Evolutionary conservation across 2,797 vertebrate genomes (phyloP).

Genomic region (Vespertilio murinus): DNA sequence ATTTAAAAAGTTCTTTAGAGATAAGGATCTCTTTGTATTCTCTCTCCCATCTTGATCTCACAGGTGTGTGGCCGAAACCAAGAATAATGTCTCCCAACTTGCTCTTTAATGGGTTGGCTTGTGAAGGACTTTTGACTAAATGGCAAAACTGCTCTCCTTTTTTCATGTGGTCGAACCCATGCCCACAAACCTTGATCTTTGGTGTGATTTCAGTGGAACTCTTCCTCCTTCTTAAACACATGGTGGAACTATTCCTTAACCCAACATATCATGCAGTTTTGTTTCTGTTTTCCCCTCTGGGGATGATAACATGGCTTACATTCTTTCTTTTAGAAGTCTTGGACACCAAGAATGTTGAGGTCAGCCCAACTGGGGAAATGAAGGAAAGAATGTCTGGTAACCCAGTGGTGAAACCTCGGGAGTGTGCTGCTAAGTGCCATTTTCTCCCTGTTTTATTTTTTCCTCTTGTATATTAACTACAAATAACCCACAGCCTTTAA

Average conservation of each 20-base stretch:
- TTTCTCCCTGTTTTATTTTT: slow-evolving; percentile 56
- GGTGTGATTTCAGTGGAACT: slow-evolving; percentile 33
- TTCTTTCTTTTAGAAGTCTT: slow-evolving; percentile 75
- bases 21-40: slow-evolving; percentile 56
- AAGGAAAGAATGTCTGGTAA: slow-evolving; percentile 71
- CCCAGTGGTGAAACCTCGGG: slow-evolving; percentile 57
- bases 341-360: slow-evolving; percentile 77
- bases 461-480: slow-evolving; percentile 70
- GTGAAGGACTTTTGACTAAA: slow-evolving; percentile 37
- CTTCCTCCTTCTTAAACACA: slow-evolving; percentile 48
- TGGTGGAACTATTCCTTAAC: slow-evolving; percentile 64
- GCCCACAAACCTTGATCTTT: slow-evolving; percentile 69
- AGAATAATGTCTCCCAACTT: slow-evolving; percentile 46
- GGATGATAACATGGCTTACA: slow-evolving; percentile 76
- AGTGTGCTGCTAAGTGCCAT: slow-evolving; percentile 54
- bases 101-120: slow-evolving; percentile 20
- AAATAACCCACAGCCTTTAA: slow-evolving; percentile 68
- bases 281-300: slow-evolving; percentile 71
- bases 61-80: slow-evolving; percentile 66
- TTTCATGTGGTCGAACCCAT: slow-evolving; percentile 57
- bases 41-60: slow-evolving; percentile 52
- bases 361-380: slow-evolving; percentile 67
- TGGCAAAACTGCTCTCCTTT: slow-evolving; percentile 43
- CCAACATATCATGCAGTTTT: slow-evolving; percentile 64
- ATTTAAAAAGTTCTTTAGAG: slow-evolving; percentile 41